A percentile compares a stretch with the other conserved stretches of the same genome.
phyloP scores from a whole-genome alignment of 92 coral and sea anemone species.

The Zoanthus sociatus region DNA sequence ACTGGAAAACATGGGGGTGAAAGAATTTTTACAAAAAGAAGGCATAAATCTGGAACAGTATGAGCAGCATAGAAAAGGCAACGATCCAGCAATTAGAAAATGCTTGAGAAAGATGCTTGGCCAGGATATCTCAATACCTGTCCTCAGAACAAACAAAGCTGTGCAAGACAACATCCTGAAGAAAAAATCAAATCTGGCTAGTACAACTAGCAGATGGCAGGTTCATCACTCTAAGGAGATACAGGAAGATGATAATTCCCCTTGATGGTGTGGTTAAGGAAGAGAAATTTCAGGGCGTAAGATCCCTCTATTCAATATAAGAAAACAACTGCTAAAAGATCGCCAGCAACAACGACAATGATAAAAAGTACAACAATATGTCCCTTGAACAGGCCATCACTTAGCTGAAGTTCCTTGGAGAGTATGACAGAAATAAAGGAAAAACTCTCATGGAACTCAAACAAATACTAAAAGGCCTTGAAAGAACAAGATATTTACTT shows the following conservation, averaged over 20 bases:
- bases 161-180: neutral
- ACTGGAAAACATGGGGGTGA: too few relatives aligned
- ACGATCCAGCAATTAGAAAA: neutral
- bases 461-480: constrained; percentile 3
- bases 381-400: neutral
- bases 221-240: neutral
- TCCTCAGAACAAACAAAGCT: neutral
- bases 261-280: neutral
- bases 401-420: neutral
- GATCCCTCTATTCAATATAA: neutral
- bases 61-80: neutral
- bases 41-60: neutral
- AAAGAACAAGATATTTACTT: constrained; percentile 1
- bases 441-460: constrained; percentile 4
- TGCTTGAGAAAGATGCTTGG: neutral
- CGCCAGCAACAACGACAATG: neutral
- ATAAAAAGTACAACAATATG: neutral
- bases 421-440: neutral
- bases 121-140: neutral
- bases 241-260: neutral
- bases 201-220: too few relatives aligned
- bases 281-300: constrained; percentile 13
- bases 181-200: neutral
- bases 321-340: neutral
- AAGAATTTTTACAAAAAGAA: too few relatives aligned